phyloP scores from a whole-genome alignment of 2,113 vertebrate genomes.

The Hemichromis elongatus region DNA sequence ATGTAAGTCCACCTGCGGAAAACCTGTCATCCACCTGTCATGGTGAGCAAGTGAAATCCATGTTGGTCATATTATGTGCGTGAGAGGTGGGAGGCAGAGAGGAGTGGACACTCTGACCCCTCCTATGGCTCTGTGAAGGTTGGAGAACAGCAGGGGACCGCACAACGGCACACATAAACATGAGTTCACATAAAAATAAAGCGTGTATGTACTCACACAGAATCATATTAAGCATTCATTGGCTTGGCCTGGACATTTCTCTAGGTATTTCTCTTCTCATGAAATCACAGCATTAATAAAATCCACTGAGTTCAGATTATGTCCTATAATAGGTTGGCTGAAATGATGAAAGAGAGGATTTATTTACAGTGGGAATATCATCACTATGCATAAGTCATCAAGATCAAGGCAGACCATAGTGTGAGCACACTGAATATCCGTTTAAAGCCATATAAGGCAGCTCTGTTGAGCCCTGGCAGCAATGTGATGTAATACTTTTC shows the following conservation, averaged over 20 bases:
- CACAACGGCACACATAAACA: neutral
- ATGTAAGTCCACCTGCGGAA: slow-evolving; percentile 11
- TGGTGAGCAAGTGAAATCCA: neutral
- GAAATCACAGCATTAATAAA: neutral
- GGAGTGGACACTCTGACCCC: slow-evolving; percentile 11
- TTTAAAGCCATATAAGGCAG: neutral
- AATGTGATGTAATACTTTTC: neutral
- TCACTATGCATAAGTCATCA: neutral
- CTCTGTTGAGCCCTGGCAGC: neutral
- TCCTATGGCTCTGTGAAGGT: slow-evolving; percentile 3
- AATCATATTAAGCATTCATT: neutral
- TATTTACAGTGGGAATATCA: neutral
- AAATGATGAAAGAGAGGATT: neutral
- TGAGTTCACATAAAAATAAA: neutral
- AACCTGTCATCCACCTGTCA: slow-evolving; percentile 13
- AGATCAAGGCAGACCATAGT: neutral
- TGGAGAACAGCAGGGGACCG: slow-evolving; percentile 1
- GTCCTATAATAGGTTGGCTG: neutral
- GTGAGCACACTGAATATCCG: neutral
- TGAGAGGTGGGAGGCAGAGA: neutral
- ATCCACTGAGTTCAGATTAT: neutral
- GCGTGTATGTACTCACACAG: neutral
- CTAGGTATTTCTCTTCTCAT: neutral
- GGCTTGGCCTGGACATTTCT: neutral
- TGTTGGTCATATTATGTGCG: neutral